Evolutionary conservation across 2,113 vertebrate species (phyloP).

Genomic region (Psilopsiagon aymara): DNA sequence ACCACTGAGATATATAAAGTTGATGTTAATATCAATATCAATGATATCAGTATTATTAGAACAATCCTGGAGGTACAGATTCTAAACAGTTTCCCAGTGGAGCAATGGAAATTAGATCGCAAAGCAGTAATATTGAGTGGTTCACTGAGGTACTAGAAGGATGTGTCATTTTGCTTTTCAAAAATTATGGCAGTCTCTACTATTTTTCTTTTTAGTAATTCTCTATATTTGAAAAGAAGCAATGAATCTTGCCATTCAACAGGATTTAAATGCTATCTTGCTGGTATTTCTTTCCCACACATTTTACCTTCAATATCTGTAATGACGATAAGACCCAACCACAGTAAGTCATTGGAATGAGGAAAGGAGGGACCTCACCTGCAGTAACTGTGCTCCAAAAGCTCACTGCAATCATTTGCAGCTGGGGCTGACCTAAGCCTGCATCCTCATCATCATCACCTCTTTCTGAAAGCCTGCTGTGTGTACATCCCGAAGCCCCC

Average conservation of each 20-base stretch:
- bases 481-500: accelerated
- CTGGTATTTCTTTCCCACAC: background rate
- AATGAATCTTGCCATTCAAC: background rate
- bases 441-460: background rate
- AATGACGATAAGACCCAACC: background rate
- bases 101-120: background rate
- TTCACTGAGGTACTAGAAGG: background rate
- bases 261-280: background rate
- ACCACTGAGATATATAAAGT: background rate
- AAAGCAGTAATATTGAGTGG: background rate
- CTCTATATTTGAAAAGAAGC: background rate
- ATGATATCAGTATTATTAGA: background rate
- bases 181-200: background rate
- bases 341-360: background rate
- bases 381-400: too few relatives aligned
- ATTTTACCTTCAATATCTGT: background rate
- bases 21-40: background rate
- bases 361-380: background rate
- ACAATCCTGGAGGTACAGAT: background rate
- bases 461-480: background rate
- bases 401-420: background rate
- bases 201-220: background rate
- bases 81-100: background rate
- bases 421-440: background rate
- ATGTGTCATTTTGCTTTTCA: background rate